Conservation (phyloP, 2,797 vertebrate species). For the Natrix natrix region DNA sequence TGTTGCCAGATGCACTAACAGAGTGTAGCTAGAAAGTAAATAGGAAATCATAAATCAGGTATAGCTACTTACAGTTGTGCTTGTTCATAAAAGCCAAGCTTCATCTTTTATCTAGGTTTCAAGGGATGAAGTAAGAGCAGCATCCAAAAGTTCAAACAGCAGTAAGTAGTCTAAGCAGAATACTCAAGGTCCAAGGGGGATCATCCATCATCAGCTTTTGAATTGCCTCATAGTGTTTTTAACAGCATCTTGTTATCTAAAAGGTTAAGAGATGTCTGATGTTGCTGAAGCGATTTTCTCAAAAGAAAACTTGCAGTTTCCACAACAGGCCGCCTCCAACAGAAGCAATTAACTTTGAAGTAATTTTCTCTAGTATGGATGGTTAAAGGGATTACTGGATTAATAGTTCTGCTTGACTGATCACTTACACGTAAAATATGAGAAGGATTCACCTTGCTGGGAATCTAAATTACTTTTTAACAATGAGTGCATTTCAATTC, state of each 20-base stretch:
- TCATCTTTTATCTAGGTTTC: neutral
- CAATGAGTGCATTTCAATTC: neutral
- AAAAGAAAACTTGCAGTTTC: neutral
- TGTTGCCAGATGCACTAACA: neutral
- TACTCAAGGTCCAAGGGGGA: neutral
- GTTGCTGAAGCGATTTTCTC: neutral
- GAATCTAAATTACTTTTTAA: constrained; percentile 32
- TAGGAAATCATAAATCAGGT: neutral
- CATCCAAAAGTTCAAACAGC: neutral
- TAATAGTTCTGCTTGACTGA: constrained; percentile 9
- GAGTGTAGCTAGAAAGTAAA: neutral
- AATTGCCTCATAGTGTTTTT: neutral
- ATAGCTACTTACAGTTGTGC: neutral
- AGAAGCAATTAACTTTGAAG: neutral
- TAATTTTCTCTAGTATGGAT: constrained; percentile 17
- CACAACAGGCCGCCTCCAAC: neutral
- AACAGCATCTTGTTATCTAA: neutral
- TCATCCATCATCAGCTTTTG: neutral
- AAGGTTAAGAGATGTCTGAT: neutral
- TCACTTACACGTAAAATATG: constrained; percentile 12
- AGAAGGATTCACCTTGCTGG: neutral
- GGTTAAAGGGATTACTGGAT: neutral
- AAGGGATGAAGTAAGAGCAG: neutral
- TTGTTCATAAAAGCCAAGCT: neutral
- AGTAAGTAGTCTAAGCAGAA: neutral